Conservation (phyloP, 2,113 vertebrate species). For the Garra rufa region DNA sequence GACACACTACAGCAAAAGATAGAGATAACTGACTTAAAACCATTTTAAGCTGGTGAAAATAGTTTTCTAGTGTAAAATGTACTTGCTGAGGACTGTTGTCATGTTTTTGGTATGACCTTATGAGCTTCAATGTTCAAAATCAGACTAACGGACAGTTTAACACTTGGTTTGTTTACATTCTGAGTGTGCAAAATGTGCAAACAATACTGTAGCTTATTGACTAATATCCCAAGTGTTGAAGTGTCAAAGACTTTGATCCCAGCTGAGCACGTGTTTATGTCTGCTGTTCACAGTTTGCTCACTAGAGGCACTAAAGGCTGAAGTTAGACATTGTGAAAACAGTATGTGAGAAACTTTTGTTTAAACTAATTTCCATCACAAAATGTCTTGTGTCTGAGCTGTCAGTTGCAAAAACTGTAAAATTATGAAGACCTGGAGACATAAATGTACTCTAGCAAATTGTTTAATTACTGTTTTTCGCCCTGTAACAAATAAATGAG, state of each 20-base stretch:
- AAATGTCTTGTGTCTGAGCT: not conserved
- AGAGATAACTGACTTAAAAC: no score
- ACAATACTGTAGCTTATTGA: not conserved
- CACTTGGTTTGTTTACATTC: not conserved
- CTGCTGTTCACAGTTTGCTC: constrained; percentile 53
- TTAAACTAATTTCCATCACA: not conserved
- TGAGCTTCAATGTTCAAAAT: not conserved
- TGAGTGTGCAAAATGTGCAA: not conserved
- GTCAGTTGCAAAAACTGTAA: not conserved
- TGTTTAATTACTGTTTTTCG: not conserved
- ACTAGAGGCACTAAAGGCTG: constrained; percentile 61
- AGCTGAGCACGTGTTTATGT: not conserved
- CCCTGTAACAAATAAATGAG: not conserved
- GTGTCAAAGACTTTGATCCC: not conserved
- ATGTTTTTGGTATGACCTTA: not conserved
- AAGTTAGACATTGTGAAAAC: not conserved
- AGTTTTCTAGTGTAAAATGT: not conserved
- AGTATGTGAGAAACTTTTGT: not conserved
- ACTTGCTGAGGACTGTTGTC: not conserved
- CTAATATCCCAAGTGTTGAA: not conserved
- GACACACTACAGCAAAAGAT: no score
- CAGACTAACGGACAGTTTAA: not conserved
- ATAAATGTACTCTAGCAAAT: not conserved
- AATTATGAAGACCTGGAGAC: not conserved
- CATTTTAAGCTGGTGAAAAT: no score